Evolutionary conservation across 2,888 invertebrate species (phyloP).

Genomic region (Leucania comma): DNA sequence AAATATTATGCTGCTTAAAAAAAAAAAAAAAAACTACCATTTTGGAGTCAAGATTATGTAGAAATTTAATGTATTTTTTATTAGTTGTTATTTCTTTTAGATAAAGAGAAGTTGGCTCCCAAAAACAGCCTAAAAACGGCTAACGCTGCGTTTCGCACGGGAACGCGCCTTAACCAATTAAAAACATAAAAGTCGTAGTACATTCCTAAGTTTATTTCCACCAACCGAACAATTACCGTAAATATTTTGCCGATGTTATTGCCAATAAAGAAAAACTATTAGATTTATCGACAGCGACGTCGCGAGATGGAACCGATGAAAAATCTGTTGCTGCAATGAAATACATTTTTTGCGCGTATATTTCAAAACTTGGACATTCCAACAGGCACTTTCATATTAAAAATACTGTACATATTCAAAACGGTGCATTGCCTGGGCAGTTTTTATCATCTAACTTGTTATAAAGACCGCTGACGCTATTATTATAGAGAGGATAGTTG

Average conservation of each 20-base stretch:
- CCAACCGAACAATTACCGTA: slow-evolving; percentile 1
- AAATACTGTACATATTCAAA: neutral
- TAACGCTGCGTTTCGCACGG: no score
- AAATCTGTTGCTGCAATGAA: neutral
- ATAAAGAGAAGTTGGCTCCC: no score
- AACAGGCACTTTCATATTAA: no score
- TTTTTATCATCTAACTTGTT: neutral
- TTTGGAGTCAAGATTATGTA: no score
- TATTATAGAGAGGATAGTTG: neutral
- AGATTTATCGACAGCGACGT: slow-evolving; percentile 26
- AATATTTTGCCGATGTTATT: slow-evolving; percentile 32
- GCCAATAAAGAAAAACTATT: slow-evolving; percentile 23
- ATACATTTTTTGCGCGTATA: no score
- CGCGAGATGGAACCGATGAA: slow-evolving; percentile 19
- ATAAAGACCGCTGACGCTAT: neutral
- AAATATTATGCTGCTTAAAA: no score
- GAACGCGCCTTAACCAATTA: no score
- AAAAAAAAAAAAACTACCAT: no score
- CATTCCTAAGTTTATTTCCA: slow-evolving; percentile 4
- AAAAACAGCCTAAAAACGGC: no score
- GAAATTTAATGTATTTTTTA: no score
- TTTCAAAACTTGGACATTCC: no score
- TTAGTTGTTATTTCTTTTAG: no score
- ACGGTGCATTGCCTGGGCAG: neutral
- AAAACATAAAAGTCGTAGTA: slow-evolving; percentile 21